Conservation (phyloP, 2,888 invertebrate species). For the Pharmacophagus antenor region DNA sequence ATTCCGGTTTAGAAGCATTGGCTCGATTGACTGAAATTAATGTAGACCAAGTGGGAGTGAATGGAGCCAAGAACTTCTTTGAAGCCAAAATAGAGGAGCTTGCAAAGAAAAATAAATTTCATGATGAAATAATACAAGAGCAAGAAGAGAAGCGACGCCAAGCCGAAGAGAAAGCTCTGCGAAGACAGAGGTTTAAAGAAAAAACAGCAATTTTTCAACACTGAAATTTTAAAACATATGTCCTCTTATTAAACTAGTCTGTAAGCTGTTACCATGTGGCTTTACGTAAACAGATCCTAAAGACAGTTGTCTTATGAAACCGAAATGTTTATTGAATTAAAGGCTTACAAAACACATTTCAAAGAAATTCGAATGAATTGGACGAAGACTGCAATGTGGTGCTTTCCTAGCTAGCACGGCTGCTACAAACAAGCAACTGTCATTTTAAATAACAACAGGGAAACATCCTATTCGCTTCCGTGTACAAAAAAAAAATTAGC, state of each 20-base stretch:
- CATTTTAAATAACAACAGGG: too few species aligned
- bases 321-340: background rate
- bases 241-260: constrained; percentile 61
- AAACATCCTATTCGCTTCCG: too few species aligned
- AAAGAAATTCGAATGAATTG: background rate
- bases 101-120: constrained; percentile 91
- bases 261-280: constrained; percentile 75
- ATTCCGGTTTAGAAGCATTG: constrained; percentile 92
- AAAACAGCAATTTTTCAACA: constrained; percentile 90
- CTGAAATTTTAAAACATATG: constrained; percentile 44
- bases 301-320: background rate
- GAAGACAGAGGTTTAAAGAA: constrained; percentile 92
- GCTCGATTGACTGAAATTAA: constrained; percentile 94
- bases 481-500: background rate
- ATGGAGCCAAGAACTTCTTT: constrained; percentile 96
- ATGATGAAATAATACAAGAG: constrained; percentile 94
- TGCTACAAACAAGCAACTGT: too few species aligned
- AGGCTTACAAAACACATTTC: background rate
- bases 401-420: too few species aligned
- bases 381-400: background rate
- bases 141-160: constrained; percentile 92
- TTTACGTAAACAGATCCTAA: constrained; percentile 37
- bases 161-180: constrained; percentile 90
- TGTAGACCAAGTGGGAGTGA: constrained; percentile 96
- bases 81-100: constrained; percentile 97